Conservation (phyloP, 2,113 vertebrate genomes). For the Bucco capensis region DNA sequence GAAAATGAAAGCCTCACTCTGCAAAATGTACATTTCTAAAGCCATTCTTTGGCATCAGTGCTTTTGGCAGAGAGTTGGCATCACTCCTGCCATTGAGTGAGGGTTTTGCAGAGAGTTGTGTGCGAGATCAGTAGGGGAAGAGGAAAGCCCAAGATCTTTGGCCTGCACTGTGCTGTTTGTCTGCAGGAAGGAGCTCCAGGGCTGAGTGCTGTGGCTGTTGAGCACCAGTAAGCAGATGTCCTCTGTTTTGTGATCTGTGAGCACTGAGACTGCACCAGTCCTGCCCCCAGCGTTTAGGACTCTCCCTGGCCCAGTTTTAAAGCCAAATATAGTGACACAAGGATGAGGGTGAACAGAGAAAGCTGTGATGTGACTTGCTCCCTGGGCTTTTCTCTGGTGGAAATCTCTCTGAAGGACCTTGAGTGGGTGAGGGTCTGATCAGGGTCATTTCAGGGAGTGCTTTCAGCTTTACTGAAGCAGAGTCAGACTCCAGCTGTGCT, state of each 20-base stretch:
- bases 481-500: background rate
- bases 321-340: background rate
- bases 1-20: background rate
- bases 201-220: fast-evolving
- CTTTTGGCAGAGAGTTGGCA: background rate
- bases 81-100: background rate
- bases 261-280: fast-evolving
- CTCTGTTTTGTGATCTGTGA: fast-evolving
- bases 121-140: background rate
- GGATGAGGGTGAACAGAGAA: background rate
- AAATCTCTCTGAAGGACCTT: background rate
- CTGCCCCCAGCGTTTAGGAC: background rate
- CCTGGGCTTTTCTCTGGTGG: background rate
- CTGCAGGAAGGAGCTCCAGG: background rate
- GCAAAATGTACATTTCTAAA: background rate
- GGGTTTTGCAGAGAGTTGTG: background rate
- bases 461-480: background rate
- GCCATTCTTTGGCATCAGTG: background rate
- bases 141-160: too few relatives aligned
- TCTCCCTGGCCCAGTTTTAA: background rate
- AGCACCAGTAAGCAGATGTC: background rate
- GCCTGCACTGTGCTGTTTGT: fast-evolving
- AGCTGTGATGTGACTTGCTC: background rate
- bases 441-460: background rate
- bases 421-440: background rate